Evolutionary conservation across 2,888 invertebrate genomes (phyloP), one percentile per base, ranked within the genome.

Genomic region (Chaetogeoica ovagalla): DNA sequence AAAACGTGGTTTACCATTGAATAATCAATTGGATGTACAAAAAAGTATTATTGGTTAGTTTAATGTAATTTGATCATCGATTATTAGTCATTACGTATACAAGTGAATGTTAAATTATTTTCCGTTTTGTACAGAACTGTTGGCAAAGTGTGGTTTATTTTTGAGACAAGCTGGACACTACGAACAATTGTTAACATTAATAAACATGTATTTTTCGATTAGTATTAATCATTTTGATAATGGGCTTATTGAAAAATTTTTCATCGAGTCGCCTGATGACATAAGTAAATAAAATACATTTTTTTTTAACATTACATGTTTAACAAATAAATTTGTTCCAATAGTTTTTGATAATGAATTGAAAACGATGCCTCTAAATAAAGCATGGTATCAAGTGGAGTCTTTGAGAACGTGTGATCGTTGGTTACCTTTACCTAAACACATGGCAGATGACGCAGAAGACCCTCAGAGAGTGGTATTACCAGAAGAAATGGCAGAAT

Each of bases 311-410:
- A 62, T 55, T 37, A 63, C 13, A 63, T 63, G n/a, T 66, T 57
- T 15, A 0, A 43, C 8, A 1, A 71, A 59, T 76, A 4, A 57
- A 59, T n/a, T 39, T 60, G 60, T 62, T 23, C 39, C n/a, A 55
- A n/a, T 1, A 79, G 79, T 79, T 52, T 79, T 79, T 55, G 62
- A 70, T 57, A 17, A 71, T 55, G 70, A 70, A 23, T 8, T 79
- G 7, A 79, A 79, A 79, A 63, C 63, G 23, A 74, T 94, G 85
- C 94, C 94, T 43, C 87, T 91, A 85, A 89, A 90, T 85, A 91
- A 91, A 83, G 88, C 93, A 83, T 94, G 94, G 94, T 87, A 91
- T 83, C 89, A 94, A 82, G 90, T 91, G 82, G 94, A 93, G 86
- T 90, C 91, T 17, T 87, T 92, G 77, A 89, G 93, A n/a, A 92